Conservation (phyloP, 1,140 invertebrate species). For the Pachypeltis micranthus region DNA sequence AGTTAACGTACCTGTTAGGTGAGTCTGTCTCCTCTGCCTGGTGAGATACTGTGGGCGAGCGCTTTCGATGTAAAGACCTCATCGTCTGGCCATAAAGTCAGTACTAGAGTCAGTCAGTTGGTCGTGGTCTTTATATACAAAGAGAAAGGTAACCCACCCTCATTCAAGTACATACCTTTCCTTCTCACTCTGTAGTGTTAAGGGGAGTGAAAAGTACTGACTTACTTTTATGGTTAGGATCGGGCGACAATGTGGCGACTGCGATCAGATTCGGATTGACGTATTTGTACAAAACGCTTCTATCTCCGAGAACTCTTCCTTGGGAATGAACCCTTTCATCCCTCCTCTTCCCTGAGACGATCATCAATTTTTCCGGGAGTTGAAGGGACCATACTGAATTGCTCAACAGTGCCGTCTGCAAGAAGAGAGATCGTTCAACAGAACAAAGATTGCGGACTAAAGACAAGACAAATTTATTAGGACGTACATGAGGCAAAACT, state of each 20-base stretch:
- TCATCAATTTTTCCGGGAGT: slow-evolving; percentile 44
- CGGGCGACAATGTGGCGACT: slow-evolving; percentile 64
- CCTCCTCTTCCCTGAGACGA: slow-evolving; percentile 54
- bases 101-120: too few species aligned
- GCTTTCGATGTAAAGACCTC: too few species aligned
- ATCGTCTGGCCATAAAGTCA: too few species aligned
- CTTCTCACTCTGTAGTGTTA: too few species aligned
- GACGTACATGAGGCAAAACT: too few species aligned
- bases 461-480: neutral
- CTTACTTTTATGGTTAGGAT: slow-evolving; percentile 61
- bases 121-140: too few species aligned
- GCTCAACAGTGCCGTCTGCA: neutral
- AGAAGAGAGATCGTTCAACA: neutral
- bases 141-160: too few species aligned
- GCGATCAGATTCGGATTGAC: slow-evolving; percentile 93
- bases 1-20: too few species aligned
- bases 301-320: slow-evolving; percentile 85
- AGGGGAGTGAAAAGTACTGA: too few species aligned
- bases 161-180: too few species aligned
- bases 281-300: slow-evolving; percentile 97
- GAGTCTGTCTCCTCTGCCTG: too few species aligned
- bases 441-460: slow-evolving; percentile 16
- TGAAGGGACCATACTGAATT: slow-evolving; percentile 6
- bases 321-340: slow-evolving; percentile 89
- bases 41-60: too few species aligned